Base-by-base conservation (phyloP, 1,140 invertebrate species). In the Cydia fagiglandana region DNA sequence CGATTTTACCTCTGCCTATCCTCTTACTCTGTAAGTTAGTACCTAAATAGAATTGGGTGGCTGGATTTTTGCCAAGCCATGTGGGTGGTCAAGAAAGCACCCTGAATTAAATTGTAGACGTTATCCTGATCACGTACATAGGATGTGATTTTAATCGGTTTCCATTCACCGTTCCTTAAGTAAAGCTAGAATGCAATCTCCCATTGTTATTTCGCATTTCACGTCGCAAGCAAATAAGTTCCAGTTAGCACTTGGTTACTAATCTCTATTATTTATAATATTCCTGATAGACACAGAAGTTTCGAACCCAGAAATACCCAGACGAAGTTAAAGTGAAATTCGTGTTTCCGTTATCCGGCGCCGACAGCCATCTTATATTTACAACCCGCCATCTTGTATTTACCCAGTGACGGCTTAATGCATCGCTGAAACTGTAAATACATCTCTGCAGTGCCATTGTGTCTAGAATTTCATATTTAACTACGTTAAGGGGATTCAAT, bases 391-490 rank as follows among this genome's bases (percentile, higher is more conserved):
- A 47, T 24, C 56, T 24, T 61, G 15, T 56, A 56, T 61, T 20
- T 61, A 24, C 56, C 56, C 56, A 61, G 56, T 61, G 56, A 61
- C 56, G 56, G 56, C 56, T 61, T 61, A 61, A 61, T 61, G 56
- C 56, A 61, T 20, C 20, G 56, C 56, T 61, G 56, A 61, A 61
- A 61, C 20, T 24, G 56, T 61, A 61, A 61, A 61, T 61, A 61
- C 56, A 61, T 24, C n/a, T 56, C 53, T 2, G 56, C 17, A 9
- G n/a, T 24, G 56, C 56, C 56, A 61, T 61, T 61, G 53, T 56
- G 56, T 24, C 56, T 61, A n/a, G 56, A 12, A 61, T 20, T 61
- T 61, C 56, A 61, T 24, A 61, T 61, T 61, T 61, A 24, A 61
- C 56, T 61, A 61, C 56, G 56, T 61, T 61, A 12, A 61, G 56